Evolutionary conservation across 2,797 vertebrate species (phyloP).

Genomic region (Manis crassicaudata): DNA sequence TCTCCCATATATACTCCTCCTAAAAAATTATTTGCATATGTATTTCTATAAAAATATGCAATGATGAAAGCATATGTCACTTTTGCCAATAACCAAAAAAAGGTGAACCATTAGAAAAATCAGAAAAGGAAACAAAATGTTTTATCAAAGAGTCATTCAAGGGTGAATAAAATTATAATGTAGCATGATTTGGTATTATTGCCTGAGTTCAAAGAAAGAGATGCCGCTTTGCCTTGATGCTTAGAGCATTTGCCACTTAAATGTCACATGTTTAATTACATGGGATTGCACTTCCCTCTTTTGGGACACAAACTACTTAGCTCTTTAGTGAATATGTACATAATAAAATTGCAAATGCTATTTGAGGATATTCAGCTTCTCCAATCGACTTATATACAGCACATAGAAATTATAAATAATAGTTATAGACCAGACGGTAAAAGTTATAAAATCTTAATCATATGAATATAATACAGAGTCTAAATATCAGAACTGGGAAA

Average conservation of each 20-base stretch:
- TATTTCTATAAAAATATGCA: conserved; percentile 45
- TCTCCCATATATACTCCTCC: conserved; percentile 25
- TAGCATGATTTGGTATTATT: conserved; percentile 57
- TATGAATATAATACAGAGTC: conserved; percentile 14
- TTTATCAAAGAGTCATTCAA: conserved; percentile 64
- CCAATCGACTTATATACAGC: conserved; percentile 18
- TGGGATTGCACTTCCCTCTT: conserved; percentile 5
- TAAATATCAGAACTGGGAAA: neutral
- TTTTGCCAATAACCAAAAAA: conserved; percentile 54
- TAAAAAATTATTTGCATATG: conserved; percentile 41
- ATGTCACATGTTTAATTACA: conserved; percentile 49
- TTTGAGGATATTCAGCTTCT: neutral
- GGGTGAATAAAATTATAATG: conserved; percentile 65
- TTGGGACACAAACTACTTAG: neutral
- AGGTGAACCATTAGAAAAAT: neutral
- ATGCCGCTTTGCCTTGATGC: conserved; percentile 38
- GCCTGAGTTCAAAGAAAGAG: conserved; percentile 35
- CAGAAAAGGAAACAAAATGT: conserved; percentile 55
- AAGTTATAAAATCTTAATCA: neutral
- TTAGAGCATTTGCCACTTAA: conserved; percentile 45
- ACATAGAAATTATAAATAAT: conserved; percentile 31
- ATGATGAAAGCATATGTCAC: conserved; percentile 51
- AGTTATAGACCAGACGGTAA: neutral
- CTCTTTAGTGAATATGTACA: conserved; percentile 2
- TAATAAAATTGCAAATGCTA: conserved; percentile 11